Conservation (phyloP, 2,113 vertebrate genomes). For the Jaculus jaculus region DNA sequence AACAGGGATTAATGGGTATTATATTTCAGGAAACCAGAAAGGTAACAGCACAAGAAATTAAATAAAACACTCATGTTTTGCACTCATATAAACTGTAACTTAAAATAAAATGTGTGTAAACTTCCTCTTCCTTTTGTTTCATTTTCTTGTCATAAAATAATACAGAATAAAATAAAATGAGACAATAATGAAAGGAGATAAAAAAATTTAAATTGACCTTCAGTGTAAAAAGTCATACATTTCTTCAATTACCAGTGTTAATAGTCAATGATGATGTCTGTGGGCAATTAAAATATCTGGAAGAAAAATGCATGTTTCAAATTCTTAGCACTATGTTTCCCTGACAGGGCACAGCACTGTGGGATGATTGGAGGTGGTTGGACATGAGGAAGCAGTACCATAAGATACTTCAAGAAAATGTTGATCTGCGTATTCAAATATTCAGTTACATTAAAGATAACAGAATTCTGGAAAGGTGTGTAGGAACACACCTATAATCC, state of each 20-base stretch:
- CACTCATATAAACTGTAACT: slow-evolving; percentile 77
- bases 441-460: not conserved
- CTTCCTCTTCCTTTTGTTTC: slow-evolving; percentile 67
- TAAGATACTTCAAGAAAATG: slow-evolving; percentile 5
- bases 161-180: slow-evolving; percentile 72
- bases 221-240: slow-evolving; percentile 72
- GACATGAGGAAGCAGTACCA: not conserved
- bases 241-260: not conserved
- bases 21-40: slow-evolving; percentile 79
- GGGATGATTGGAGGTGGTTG: not conserved
- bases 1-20: slow-evolving; percentile 80
- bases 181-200: slow-evolving; percentile 61
- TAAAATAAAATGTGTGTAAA: slow-evolving; percentile 73
- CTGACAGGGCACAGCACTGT: not conserved
- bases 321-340: not conserved
- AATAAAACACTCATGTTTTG: slow-evolving; percentile 70
- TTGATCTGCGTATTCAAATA: not conserved
- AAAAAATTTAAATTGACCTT: slow-evolving; percentile 67
- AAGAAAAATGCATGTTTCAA: not conserved
- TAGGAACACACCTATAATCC: too few species aligned
- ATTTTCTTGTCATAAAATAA: slow-evolving; percentile 76
- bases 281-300: slow-evolving; percentile 58
- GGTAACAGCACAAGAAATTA: slow-evolving; percentile 70
- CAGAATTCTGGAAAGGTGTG: not conserved
- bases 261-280: not conserved